Evolutionary conservation across 2,797 vertebrate species (phyloP).

Genomic region (Sebastes vulpes): DNA sequence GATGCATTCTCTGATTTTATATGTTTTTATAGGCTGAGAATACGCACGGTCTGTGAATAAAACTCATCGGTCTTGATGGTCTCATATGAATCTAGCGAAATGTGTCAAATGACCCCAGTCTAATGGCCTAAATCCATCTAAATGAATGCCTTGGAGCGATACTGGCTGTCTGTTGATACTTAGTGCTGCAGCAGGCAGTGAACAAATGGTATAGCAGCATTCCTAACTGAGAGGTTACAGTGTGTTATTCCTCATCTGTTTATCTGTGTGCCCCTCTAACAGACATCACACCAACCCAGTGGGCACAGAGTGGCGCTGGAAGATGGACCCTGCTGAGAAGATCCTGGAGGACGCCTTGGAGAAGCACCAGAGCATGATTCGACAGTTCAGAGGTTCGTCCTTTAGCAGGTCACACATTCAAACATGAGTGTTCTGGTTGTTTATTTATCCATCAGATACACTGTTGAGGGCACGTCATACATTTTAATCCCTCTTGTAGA

Average conservation of each 20-base stretch:
- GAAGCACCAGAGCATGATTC: conserved; percentile 94
- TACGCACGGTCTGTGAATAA: background rate
- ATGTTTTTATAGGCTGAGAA: conserved; percentile 9
- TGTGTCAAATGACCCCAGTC: background rate
- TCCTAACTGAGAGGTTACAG: background rate
- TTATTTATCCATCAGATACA: too few species aligned
- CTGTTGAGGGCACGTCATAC: background rate
- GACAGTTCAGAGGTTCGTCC: conserved; percentile 92
- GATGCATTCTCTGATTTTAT: conserved; percentile 7
- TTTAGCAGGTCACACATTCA: background rate
- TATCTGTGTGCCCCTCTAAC: background rate
- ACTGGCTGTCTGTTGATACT: background rate
- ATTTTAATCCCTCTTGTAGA: background rate
- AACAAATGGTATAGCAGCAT: background rate
- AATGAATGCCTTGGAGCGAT: background rate
- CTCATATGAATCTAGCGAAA: background rate
- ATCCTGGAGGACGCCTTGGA: conserved; percentile 92
- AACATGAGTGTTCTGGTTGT: too few species aligned
- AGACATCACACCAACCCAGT: conserved; percentile 98
- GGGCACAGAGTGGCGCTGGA: conserved; percentile 97
- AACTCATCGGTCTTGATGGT: background rate
- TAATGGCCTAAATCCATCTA: background rate
- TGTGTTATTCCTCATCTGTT: background rate
- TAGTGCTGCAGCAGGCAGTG: background rate
- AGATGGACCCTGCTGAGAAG: conserved; percentile 93